A percentile compares a stretch with the other conserved stretches of the same genome.
Evolutionary conservation across 2,888 invertebrate genomes (phyloP).

Genomic region (Eristalinus sepulchralis): DNA sequence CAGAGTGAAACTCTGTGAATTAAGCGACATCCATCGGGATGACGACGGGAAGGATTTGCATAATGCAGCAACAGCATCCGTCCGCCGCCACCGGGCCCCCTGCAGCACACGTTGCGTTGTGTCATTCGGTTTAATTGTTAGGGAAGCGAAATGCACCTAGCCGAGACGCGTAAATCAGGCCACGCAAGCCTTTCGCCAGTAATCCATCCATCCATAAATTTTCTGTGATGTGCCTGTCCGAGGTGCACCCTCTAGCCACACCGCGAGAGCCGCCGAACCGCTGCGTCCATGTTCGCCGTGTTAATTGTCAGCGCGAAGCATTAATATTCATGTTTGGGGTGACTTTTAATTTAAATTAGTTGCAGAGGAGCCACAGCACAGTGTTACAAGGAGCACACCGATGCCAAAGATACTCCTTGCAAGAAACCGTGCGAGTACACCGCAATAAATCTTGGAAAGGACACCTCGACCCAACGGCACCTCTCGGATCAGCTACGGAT

Average conservation of each 20-base stretch:
- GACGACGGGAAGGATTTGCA: conserved; percentile 26
- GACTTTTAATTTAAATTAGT: conserved; percentile 73
- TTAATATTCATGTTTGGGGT: conserved; percentile 73
- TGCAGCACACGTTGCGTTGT: neutral
- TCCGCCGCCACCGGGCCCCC: neutral
- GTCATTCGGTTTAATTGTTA: conserved; percentile 52
- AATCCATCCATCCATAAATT: conserved; percentile 70
- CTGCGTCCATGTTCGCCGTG: conserved; percentile 58
- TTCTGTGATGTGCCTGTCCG: conserved; percentile 14
- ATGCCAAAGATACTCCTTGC: conserved; percentile 37
- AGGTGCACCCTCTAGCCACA: conserved; percentile 8
- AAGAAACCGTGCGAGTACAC: conserved; percentile 29
- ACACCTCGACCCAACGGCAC: conserved; percentile 29
- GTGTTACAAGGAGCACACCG: conserved; percentile 12
- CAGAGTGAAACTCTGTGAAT: conserved; percentile 11
- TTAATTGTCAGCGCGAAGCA: conserved; percentile 73
- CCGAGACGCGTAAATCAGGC: conserved; percentile 58
- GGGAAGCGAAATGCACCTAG: conserved; percentile 43
- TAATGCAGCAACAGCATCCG: conserved; percentile 39
- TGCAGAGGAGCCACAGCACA: conserved; percentile 26
- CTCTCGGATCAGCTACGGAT: neutral
- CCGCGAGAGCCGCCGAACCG: conserved; percentile 6
- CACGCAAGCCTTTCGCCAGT: conserved; percentile 57
- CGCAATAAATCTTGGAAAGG: conserved; percentile 60
- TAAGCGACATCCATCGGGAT: conserved; percentile 11